A percentile compares a stretch with the other conserved stretches of the same genome.
These are phyloP conservation scores for Brienomyrus longianalis DNA, from an alignment of 2,113 vertebrate genomes.

Conservation along the genomic window DNA sequence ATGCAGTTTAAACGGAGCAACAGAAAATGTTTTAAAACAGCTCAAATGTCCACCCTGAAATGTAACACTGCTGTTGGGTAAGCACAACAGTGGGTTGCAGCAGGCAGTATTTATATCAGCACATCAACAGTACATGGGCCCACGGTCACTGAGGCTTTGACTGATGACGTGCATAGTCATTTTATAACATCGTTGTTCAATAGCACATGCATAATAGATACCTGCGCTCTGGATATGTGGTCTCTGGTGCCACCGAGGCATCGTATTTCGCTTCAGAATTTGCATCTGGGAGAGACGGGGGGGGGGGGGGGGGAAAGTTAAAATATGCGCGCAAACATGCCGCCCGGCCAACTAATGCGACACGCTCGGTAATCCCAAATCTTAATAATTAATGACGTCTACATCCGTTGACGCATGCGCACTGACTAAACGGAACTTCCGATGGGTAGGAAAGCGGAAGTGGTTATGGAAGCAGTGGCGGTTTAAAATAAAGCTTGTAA, in stretches of 20 bases:
- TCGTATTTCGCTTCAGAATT: neutral
- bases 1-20: neutral
- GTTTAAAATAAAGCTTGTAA: neutral
- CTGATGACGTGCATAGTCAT: neutral
- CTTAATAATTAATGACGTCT: neutral
- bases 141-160: constrained; percentile 28
- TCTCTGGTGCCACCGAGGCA: neutral
- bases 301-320: neutral
- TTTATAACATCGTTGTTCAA: neutral
- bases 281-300: neutral
- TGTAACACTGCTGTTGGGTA: constrained; percentile 55
- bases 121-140: constrained; percentile 34
- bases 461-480: neutral
- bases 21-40: neutral
- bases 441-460: neutral
- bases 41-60: constrained; percentile 38
- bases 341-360: neutral
- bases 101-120: constrained; percentile 49
- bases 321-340: neutral
- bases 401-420: neutral
- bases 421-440: neutral
- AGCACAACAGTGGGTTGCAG: constrained; percentile 59
- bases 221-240: neutral
- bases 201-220: neutral
- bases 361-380: neutral